Conservation (phyloP, 1,140 invertebrate species). For the Diploscapter pachys region DNA sequence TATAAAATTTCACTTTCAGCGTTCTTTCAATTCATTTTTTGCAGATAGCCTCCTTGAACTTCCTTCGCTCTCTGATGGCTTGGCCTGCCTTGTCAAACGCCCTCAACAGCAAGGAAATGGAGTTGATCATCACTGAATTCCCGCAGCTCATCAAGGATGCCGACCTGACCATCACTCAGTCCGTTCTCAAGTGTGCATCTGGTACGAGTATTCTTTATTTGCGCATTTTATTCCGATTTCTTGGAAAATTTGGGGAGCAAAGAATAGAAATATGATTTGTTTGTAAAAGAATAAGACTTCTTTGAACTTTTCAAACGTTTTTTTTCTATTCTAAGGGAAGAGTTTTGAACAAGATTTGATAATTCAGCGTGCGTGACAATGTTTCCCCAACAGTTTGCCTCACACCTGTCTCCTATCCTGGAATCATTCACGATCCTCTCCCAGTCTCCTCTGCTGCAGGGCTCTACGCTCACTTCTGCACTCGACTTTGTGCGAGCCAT, state of each 20-base stretch:
- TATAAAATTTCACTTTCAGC: neutral
- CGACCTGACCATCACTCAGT: conserved; percentile 74
- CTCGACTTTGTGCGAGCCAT: conserved; percentile 83
- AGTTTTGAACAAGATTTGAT: neutral
- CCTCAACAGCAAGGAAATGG: conserved; percentile 68
- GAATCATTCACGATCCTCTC: conserved; percentile 67
- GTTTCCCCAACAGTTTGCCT: conserved; percentile 6
- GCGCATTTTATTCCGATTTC: too few relatives aligned
- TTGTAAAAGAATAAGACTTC: too few relatives aligned
- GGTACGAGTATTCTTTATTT: too few relatives aligned
- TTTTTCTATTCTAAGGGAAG: conserved; percentile 15
- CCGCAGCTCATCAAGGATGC: conserved; percentile 83
- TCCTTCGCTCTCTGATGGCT: conserved; percentile 80
- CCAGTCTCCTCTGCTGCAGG: conserved; percentile 82
- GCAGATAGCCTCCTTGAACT: conserved; percentile 75
- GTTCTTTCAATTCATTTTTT: neutral
- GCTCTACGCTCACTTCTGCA: conserved; percentile 80
- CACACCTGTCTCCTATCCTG: conserved; percentile 23
- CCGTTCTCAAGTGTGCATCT: too few relatives aligned
- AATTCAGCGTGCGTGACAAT: neutral
- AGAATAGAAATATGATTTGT: too few relatives aligned
- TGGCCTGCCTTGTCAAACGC: too few relatives aligned
- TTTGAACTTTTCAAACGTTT: neutral
- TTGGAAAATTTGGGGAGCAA: too few relatives aligned
- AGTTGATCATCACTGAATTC: conserved; percentile 76